Base-by-base conservation (phyloP, 2,113 vertebrate genomes). In the Agapornis roseicollis region DNA sequence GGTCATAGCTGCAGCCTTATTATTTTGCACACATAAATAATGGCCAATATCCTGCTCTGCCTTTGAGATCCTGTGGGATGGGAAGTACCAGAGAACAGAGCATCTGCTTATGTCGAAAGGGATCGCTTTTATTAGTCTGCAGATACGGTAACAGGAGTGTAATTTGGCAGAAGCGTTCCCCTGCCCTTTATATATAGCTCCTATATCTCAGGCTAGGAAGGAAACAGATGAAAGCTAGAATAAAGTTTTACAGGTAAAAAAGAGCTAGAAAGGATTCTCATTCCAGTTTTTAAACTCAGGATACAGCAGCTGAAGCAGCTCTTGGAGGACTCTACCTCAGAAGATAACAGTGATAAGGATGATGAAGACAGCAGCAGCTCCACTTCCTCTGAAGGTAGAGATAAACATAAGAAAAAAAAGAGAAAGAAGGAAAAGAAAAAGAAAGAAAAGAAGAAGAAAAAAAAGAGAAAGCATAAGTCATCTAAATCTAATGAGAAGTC, bases 291-390 rank as follows among this genome's bases (percentile, higher is more conserved):
- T 88, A 70, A 81, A 76, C 94, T 60, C 87, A 99, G 99, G 97
- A 99, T 99, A 96, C 98, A 99, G 97, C 99, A 99, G 91, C 96
- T 99, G 66, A 99, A 98, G 94, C 98, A 99, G 95, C 98, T 99
- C 50, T 98, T 99, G 35, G 98, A 99, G 82, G 99, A 99, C 91
- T 98, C 98, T 84, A 99, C 98, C 77, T 99, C 99, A 25, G 98
- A 98, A 80, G 85, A 92, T 47, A 72, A 89, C 39, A 93, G 94
- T 24, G 87, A 84, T 71, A 85, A 90, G 8, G 71, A 98, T 65
- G 98, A 98, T 24, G 97, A 97, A 60, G 98, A 97, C 90, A 87
- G 97, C 69, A 97, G 97, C 41, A 98, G 96, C 72, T 98, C 98
- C 47, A 98, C 97, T 42, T 98, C 98, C 42, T 98, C 98, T 13